These are phyloP conservation scores for Protodeltote pygarga DNA, from an alignment of 2,888 invertebrate species.

Conservation along the genomic window DNA sequence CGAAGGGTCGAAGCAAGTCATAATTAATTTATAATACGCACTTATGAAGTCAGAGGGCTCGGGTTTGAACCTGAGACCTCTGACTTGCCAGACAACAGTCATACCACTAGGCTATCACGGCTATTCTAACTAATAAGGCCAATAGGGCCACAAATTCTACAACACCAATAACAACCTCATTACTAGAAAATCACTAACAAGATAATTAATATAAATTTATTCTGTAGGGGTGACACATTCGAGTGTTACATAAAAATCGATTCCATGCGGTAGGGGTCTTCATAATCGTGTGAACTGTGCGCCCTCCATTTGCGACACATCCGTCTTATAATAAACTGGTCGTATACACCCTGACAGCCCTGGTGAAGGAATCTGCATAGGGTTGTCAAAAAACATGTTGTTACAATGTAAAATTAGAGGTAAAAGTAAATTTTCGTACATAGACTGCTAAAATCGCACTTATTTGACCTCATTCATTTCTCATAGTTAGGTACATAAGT, in stretches of 20 bases:
- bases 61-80: no score
- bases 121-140: not conserved
- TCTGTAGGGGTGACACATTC: constrained; percentile 24
- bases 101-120: no score
- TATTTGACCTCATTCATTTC: no score
- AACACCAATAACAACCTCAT: constrained; percentile 13
- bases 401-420: not conserved
- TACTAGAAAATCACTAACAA: constrained; percentile 26
- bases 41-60: no score
- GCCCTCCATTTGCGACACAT: constrained; percentile 68
- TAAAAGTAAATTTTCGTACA: no score
- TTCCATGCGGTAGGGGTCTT: constrained; percentile 36
- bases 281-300: constrained; percentile 68
- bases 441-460: no score
- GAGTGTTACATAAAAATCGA: constrained; percentile 19
- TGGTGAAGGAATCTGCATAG: constrained; percentile 47
- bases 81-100: no score
- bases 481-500: no score
- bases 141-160: not conserved
- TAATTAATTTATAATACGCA: no score
- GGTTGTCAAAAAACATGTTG: constrained; percentile 39
- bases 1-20: no score
- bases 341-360: constrained; percentile 54
- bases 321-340: constrained; percentile 67
- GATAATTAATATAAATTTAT: constrained; percentile 34